These are phyloP conservation scores for Alitta virens DNA, from an alignment of 2,888 invertebrate species.

Conservation along the genomic window DNA sequence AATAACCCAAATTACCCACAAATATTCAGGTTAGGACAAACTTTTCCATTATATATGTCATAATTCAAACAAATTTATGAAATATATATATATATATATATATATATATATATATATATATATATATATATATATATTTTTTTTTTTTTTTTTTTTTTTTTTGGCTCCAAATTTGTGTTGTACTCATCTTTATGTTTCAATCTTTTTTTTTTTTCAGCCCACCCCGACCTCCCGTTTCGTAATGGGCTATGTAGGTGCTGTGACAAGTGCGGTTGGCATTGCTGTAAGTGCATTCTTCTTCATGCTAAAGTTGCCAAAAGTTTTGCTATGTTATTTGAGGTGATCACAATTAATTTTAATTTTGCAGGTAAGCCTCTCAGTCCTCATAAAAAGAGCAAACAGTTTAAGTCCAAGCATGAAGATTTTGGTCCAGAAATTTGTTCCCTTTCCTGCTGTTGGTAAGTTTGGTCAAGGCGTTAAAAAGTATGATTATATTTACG, in stretches of 20 bases:
- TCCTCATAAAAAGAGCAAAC: slow-evolving; percentile 50
- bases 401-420: slow-evolving; percentile 53
- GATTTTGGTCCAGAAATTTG: slow-evolving; percentile 56
- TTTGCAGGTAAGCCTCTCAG: slow-evolving; percentile 48
- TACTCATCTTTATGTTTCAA: not conserved
- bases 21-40: too few relatives aligned
- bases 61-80: too few relatives aligned
- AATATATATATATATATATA: too few relatives aligned
- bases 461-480: too few relatives aligned
- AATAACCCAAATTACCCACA: too few relatives aligned
- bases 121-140: too few relatives aligned
- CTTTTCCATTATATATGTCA: too few relatives aligned
- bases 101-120: too few relatives aligned
- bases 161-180: not conserved
- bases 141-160: not conserved
- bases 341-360: too few relatives aligned
- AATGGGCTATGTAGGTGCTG: slow-evolving; percentile 59
- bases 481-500: too few relatives aligned
- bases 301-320: not conserved
- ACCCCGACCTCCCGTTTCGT: slow-evolving; percentile 57
- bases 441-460: slow-evolving; percentile 59
- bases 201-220: slow-evolving; percentile 36
- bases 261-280: slow-evolving; percentile 58
- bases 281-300: slow-evolving; percentile 48
- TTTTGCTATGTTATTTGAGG: too few relatives aligned